phyloP scores from a whole-genome alignment of 2,797 vertebrate genomes.

The Myiothlypis chrysogaster region DNA sequence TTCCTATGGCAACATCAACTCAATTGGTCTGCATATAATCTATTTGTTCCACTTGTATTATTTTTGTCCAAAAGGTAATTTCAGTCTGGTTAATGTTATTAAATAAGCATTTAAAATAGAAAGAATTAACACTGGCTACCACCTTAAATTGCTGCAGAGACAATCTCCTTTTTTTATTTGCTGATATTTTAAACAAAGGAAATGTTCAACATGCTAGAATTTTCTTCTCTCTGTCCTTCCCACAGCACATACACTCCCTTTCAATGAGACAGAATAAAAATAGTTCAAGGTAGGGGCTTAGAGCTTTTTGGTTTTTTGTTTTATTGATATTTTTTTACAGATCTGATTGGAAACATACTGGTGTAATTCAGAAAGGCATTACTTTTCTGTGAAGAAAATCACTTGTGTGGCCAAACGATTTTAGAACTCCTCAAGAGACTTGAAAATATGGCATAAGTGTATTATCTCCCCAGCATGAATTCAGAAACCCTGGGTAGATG shows the following conservation, averaged over 20 bases:
- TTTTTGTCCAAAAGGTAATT: constrained; percentile 44
- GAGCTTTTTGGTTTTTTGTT: background rate
- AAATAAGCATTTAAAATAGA: background rate
- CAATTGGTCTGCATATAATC: background rate
- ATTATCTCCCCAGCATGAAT: background rate
- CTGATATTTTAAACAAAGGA: background rate
- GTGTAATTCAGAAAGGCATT: background rate
- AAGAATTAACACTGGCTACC: background rate
- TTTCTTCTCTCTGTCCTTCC: background rate
- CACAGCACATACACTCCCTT: background rate
- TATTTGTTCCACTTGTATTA: constrained; percentile 46
- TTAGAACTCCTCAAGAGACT: background rate
- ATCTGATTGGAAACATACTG: background rate
- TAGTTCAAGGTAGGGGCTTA: background rate
- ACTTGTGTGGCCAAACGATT: background rate
- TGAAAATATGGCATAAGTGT: background rate
- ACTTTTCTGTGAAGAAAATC: background rate
- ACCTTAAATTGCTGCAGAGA: background rate
- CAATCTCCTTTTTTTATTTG: background rate
- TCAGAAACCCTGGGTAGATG: background rate
- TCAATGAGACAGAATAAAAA: background rate
- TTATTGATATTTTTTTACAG: background rate
- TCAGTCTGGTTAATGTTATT: background rate
- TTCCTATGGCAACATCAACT: constrained; percentile 56
- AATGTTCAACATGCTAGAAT: background rate